These are phyloP conservation scores for Elachura formosa DNA, from an alignment of 2,113 vertebrate species.

Conservation along the genomic window DNA sequence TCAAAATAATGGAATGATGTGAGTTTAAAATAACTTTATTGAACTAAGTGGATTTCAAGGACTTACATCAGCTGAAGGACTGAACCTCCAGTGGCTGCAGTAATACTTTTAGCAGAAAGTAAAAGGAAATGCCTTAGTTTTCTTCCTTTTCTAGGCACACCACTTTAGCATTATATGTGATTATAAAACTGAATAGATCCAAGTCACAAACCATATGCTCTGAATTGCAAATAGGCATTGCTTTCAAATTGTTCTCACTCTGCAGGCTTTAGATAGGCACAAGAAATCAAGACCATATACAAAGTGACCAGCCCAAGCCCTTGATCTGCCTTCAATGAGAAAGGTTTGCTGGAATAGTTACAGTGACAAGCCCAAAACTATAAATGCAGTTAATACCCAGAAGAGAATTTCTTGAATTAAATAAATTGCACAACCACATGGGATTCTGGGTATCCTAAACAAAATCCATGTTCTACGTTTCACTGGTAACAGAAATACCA, in stretches of 20 bases:
- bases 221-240: conserved; percentile 7
- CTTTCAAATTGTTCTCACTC: not conserved
- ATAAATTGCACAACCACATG: not conserved
- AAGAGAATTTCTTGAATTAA: not conserved
- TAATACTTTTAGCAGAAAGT: conserved; percentile 18
- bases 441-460: not conserved
- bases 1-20: conserved; percentile 36
- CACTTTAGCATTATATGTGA: not conserved
- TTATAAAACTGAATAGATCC: not conserved
- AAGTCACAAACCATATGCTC: not conserved
- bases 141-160: not conserved
- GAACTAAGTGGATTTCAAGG: conserved; percentile 19
- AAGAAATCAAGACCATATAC: not conserved
- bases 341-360: not conserved
- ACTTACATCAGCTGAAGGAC: not conserved
- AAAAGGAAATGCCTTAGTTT: not conserved
- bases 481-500: not conserved
- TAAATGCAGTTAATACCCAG: not conserved
- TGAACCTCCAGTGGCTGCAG: not conserved
- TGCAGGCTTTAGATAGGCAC: rapidly evolving
- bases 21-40: conserved; percentile 33
- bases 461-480: not conserved
- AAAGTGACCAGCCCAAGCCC: not conserved
- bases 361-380: not conserved
- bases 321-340: not conserved